phyloP scores from a whole-genome alignment of 2,888 invertebrate species.

The Oscheius onirici region DNA sequence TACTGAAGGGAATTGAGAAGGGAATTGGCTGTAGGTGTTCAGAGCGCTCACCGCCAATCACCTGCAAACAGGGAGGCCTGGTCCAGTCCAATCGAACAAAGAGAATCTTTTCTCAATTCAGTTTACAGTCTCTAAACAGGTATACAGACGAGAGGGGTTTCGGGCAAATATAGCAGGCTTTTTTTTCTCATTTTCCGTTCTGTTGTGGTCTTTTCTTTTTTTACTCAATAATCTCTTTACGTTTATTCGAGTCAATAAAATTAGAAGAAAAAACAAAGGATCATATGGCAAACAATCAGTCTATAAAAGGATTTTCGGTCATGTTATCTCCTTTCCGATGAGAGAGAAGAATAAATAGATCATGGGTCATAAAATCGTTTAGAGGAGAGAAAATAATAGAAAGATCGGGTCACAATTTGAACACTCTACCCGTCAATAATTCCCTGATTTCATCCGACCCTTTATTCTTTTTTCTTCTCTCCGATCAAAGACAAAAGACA shows the following conservation, averaged over 20 bases:
- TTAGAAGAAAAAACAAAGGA: background rate
- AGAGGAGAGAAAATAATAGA: too few relatives aligned
- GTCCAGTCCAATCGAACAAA: background rate
- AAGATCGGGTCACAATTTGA: background rate
- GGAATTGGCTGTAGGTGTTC: conserved; percentile 99
- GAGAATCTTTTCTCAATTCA: background rate
- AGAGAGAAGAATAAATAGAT: too few relatives aligned
- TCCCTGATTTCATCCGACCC: too few relatives aligned
- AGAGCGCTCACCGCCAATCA: conserved; percentile 99
- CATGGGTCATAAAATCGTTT: too few relatives aligned
- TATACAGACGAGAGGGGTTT: background rate
- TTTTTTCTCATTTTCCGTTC: background rate
- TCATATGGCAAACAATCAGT: background rate
- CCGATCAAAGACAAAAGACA: too few relatives aligned
- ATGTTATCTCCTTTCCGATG: too few relatives aligned
- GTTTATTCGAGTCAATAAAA: background rate
- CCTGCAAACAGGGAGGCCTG: conserved; percentile 77
- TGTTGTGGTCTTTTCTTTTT: background rate
- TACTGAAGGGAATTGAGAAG: conserved; percentile 81
- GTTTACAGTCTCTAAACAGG: background rate
- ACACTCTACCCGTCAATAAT: background rate
- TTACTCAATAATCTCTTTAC: background rate
- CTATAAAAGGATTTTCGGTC: too few relatives aligned
- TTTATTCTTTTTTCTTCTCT: background rate
- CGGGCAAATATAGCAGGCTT: background rate